These are phyloP conservation scores for Diabrotica undecimpunctata DNA, from an alignment of 1,140 invertebrate species.

Conservation along the genomic window DNA sequence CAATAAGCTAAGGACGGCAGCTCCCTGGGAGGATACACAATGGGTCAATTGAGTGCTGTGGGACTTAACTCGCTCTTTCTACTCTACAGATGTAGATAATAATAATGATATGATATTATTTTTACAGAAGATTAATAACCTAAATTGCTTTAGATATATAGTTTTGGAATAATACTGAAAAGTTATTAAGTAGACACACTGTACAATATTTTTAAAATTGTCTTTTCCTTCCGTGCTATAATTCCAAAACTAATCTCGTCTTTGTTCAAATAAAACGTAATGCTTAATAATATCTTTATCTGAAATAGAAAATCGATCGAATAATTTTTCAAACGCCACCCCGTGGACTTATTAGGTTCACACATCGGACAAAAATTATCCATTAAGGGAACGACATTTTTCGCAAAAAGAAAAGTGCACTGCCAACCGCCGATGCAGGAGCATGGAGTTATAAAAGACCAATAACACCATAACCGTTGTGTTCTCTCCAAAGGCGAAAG, in stretches of 20 bases:
- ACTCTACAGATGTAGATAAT: too few relatives aligned
- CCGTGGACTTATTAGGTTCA: not conserved
- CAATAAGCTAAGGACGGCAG: too few relatives aligned
- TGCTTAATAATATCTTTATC: not conserved
- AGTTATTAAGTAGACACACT: not conserved
- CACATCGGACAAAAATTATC: constrained; percentile 6
- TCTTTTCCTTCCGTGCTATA: not conserved
- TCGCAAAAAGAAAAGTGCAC: constrained; percentile 4
- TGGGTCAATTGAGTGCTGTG: too few relatives aligned
- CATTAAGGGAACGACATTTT: constrained; percentile 4
- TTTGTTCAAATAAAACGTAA: not conserved
- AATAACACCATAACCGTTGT: constrained; percentile 8
- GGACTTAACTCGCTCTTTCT: too few relatives aligned
- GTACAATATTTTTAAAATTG: not conserved
- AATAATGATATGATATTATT: too few relatives aligned
- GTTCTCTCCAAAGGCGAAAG: constrained; percentile 4
- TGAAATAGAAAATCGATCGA: not conserved
- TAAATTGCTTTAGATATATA: too few relatives aligned
- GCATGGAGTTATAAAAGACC: constrained; percentile 4
- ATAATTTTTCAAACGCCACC: not conserved
- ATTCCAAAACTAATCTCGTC: not conserved
- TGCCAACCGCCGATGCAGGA: not conserved
- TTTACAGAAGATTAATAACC: too few relatives aligned
- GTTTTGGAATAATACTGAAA: too few relatives aligned
- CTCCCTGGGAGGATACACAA: too few relatives aligned